Percentiles rank a stretch among this genome's conserved stretches.
These are phyloP conservation scores for Hafferia zeledoni DNA, from an alignment of 2,797 vertebrate species.

Conservation along the genomic window DNA sequence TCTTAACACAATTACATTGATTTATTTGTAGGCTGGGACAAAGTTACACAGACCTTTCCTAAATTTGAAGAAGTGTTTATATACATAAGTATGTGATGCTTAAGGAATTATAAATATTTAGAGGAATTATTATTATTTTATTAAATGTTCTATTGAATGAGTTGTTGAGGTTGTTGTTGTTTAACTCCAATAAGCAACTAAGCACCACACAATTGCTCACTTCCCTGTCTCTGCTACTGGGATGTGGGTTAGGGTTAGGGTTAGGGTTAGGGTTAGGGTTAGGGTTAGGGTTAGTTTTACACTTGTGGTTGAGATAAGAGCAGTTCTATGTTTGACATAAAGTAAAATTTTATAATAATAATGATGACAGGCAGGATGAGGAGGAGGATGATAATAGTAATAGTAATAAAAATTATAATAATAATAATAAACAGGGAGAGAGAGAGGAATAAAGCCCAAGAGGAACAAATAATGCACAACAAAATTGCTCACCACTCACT, in stretches of 20 bases:
- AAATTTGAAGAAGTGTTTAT: constrained; percentile 5
- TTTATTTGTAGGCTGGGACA: constrained; percentile 38
- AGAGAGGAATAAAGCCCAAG: neutral
- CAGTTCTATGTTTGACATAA: neutral
- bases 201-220: neutral
- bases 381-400: too few relatives aligned
- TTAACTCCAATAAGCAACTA: neutral
- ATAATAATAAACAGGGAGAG: neutral
- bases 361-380: too few relatives aligned
- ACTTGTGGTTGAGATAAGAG: neutral
- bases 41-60: neutral
- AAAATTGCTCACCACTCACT: neutral
- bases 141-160: neutral
- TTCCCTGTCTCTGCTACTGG: neutral
- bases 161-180: neutral
- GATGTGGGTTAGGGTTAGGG: too few relatives aligned
- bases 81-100: neutral
- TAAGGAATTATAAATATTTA: constrained; percentile 28
- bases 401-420: neutral
- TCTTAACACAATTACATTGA: constrained; percentile 51
- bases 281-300: too few relatives aligned
- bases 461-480: neutral
- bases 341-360: neutral
- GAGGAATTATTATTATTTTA: neutral
- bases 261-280: too few relatives aligned